Evolutionary conservation across 2,113 vertebrate species (phyloP).

Genomic region (Hippocampus barbouri): DNA sequence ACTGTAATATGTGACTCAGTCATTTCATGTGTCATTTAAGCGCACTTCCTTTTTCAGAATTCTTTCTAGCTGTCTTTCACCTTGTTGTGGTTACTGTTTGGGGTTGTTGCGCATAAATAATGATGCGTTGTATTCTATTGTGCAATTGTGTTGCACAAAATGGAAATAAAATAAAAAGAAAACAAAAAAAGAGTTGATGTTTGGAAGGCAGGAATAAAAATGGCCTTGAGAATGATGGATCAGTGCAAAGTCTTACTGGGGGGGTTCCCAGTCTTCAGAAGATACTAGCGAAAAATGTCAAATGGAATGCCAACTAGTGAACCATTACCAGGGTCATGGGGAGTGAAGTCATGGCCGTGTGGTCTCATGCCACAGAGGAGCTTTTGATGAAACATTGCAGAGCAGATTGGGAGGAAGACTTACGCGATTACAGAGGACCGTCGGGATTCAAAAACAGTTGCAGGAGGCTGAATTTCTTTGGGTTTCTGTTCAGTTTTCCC

Average conservation of each 20-base stretch:
- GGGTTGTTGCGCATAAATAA: background rate
- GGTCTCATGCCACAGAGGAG: slow-evolving; percentile 2
- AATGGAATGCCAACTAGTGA: slow-evolving; percentile 1
- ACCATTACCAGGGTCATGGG: slow-evolving; percentile 1
- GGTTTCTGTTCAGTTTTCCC: background rate
- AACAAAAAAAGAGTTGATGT: background rate
- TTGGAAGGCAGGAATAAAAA: background rate
- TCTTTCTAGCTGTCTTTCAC: background rate
- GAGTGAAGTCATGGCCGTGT: background rate
- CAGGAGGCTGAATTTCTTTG: background rate
- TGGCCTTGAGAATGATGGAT: background rate
- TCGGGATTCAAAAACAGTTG: background rate
- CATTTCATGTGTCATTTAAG: background rate
- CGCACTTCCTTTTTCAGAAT: background rate
- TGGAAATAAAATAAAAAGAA: background rate
- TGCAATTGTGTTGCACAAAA: background rate
- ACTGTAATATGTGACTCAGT: background rate
- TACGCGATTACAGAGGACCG: background rate
- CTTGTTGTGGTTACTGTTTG: background rate
- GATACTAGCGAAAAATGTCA: background rate
- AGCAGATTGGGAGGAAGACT: background rate
- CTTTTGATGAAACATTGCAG: background rate
- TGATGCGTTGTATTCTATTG: too few species aligned
- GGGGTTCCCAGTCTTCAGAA: background rate
- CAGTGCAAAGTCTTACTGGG: background rate